phyloP scores from a whole-genome alignment of 2,888 invertebrate genomes.

The Lepidochitona cinerea region DNA sequence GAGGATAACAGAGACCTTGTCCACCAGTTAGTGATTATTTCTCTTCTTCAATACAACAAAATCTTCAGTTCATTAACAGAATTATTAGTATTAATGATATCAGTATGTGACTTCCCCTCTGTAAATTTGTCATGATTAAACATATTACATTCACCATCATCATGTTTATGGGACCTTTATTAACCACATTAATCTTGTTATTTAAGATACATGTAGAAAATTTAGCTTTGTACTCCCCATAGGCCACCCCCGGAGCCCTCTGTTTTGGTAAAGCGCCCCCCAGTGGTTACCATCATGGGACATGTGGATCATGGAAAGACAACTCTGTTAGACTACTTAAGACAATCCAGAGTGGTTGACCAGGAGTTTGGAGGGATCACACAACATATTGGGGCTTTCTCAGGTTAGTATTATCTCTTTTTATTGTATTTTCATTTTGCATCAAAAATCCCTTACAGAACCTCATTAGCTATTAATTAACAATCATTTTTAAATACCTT shows the following conservation, averaged over 20 bases:
- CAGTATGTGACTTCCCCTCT: too few relatives aligned
- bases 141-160: too few relatives aligned
- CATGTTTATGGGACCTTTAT: too few relatives aligned
- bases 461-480: too few relatives aligned
- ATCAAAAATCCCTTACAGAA: too few relatives aligned
- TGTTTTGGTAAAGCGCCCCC: slow-evolving; percentile 82
- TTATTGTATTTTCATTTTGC: too few relatives aligned
- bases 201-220: too few relatives aligned
- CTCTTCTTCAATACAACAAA: background rate
- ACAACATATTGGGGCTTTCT: slow-evolving; percentile 98
- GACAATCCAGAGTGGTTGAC: slow-evolving; percentile 88
- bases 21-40: slow-evolving; percentile 51
- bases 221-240: background rate
- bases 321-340: slow-evolving; percentile 89
- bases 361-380: slow-evolving; percentile 99
- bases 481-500: too few relatives aligned
- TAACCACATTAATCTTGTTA: too few relatives aligned
- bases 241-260: slow-evolving; percentile 71
- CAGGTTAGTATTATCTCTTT: slow-evolving; percentile 68
- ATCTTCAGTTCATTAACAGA: too few relatives aligned
- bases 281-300: slow-evolving; percentile 99
- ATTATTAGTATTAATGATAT: too few relatives aligned
- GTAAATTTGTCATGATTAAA: too few relatives aligned
- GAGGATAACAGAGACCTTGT: slow-evolving; percentile 67
- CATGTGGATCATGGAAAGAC: slow-evolving; percentile 99